Percentiles rank a stretch among this genome's conserved stretches.
Evolutionary conservation across 2,888 invertebrate species (phyloP).

Genomic region (Cantharis lateralis): DNA sequence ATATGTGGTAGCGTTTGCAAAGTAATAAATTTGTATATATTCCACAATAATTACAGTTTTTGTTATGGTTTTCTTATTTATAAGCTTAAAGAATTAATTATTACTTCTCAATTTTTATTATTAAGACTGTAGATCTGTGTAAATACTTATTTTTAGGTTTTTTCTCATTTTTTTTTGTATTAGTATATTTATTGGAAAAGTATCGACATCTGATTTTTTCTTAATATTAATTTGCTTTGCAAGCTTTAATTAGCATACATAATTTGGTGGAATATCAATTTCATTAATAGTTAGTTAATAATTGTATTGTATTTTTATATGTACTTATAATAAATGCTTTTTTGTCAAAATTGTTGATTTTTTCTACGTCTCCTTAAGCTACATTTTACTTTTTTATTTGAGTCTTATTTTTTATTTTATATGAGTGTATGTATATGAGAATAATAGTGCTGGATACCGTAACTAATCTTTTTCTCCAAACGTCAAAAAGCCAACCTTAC

Average conservation of each 20-base stretch:
- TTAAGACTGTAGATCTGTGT: background rate
- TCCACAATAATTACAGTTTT: conserved; percentile 4
- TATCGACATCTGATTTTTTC: background rate
- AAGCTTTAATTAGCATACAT: background rate
- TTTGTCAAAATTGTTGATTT: background rate
- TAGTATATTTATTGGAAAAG: background rate
- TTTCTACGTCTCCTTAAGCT: no score
- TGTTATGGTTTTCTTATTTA: conserved; percentile 1
- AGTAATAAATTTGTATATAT: conserved; percentile 16
- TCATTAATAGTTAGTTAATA: background rate
- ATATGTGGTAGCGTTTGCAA: conserved; percentile 70
- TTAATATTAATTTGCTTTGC: background rate
- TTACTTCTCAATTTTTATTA: background rate
- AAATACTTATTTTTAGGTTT: background rate
- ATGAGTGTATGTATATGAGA: no score
- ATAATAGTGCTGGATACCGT: no score
- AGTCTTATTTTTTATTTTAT: no score
- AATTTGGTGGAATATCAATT: background rate
- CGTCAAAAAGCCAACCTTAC: no score
- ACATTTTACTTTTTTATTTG: no score
- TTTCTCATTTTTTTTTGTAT: background rate
- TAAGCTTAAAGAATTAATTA: background rate
- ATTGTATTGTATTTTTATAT: conserved; percentile 4
- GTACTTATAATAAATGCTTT: background rate
- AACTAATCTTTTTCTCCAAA: no score